These are phyloP conservation scores for Lasioglossum baleicum DNA, from an alignment of 1,140 invertebrate genomes.

Conservation along the genomic window DNA sequence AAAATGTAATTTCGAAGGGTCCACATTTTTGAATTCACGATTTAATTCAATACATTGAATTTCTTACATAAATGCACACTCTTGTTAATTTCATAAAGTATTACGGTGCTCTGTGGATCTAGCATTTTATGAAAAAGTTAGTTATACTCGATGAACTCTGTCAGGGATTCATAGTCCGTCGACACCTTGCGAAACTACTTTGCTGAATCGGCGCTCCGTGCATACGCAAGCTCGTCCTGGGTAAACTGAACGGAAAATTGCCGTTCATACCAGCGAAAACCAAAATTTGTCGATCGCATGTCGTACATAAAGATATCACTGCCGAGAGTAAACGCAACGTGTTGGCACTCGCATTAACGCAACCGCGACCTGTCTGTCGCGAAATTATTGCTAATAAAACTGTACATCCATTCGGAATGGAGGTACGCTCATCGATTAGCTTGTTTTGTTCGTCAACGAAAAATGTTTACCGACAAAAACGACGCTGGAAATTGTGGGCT, in stretches of 20 bases:
- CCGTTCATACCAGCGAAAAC: neutral
- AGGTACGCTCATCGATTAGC: neutral
- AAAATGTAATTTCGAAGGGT: too few species aligned
- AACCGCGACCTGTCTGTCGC: neutral
- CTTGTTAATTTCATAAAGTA: too few species aligned
- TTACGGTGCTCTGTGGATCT: too few species aligned
- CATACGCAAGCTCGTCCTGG: neutral
- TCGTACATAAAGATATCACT: conserved; percentile 11
- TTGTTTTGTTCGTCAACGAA: neutral
- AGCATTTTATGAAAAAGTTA: too few species aligned
- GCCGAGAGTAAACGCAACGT: conserved; percentile 2
- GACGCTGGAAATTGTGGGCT: neutral
- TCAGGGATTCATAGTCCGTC: too few species aligned
- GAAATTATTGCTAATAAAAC: conserved; percentile 27
- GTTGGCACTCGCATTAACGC: conserved; percentile 10
- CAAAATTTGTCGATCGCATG: conserved; percentile 23
- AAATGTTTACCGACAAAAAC: neutral
- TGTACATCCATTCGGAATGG: neutral
- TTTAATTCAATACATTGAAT: too few species aligned
- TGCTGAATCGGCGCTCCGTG: neutral
- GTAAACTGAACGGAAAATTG: neutral
- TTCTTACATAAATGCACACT: too few species aligned
- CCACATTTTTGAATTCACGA: too few species aligned
- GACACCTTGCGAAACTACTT: neutral
- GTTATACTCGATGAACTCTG: too few species aligned